Conservation (phyloP, 2,888 invertebrate species). For the Coenonympha glycerion region DNA sequence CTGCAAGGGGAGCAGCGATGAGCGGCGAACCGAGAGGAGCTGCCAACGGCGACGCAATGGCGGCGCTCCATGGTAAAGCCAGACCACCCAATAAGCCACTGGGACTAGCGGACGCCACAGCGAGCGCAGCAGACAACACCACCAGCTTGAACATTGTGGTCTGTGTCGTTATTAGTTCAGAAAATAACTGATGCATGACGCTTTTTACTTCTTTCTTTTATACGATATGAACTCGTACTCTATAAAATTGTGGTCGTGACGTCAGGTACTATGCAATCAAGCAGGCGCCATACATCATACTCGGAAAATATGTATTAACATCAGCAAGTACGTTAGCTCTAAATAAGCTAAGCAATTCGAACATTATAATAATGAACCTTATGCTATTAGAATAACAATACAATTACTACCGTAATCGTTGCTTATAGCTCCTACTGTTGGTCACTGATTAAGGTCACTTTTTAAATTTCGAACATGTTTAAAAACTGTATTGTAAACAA, state of each 20-base stretch:
- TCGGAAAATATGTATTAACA: too few species aligned
- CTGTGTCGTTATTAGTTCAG: conserved; percentile 56
- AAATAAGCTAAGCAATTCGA: too few species aligned
- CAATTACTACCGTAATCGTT: too few species aligned
- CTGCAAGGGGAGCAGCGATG: background rate
- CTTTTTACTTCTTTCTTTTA: conserved; percentile 53
- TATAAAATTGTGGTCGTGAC: background rate
- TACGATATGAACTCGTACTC: conserved; percentile 34
- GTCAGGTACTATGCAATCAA: background rate
- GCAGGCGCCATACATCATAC: too few species aligned
- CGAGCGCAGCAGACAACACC: conserved; percentile 78
- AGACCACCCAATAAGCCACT: conserved; percentile 36
- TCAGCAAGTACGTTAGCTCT: too few species aligned
- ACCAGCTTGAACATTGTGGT: conserved; percentile 76
- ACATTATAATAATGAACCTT: too few species aligned
- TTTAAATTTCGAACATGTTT: too few species aligned
- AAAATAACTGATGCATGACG: conserved; percentile 54
- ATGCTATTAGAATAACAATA: too few species aligned
- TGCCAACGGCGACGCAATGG: background rate
- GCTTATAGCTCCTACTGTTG: too few species aligned
- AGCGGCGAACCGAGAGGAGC: background rate
- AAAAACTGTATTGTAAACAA: too few species aligned
- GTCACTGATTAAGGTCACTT: too few species aligned
- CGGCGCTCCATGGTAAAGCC: conserved; percentile 1
- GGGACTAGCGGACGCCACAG: conserved; percentile 72